Evolutionary conservation across 2,888 invertebrate genomes (phyloP).

Genomic region (Endomychus coccineus): DNA sequence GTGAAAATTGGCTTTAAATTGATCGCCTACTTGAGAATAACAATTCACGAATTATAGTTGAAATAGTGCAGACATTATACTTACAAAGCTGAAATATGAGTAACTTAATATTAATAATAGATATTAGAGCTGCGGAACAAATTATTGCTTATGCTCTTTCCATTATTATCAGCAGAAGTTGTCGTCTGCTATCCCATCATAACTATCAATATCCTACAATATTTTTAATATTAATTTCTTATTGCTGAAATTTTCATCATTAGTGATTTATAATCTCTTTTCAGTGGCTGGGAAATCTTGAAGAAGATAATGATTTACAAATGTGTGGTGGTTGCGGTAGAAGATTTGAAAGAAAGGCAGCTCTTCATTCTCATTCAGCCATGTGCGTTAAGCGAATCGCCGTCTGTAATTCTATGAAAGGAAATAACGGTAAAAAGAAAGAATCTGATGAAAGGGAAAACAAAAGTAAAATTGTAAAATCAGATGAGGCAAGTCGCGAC

Average conservation of each 20-base stretch:
- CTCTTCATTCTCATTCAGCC: slow-evolving; percentile 62
- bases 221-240: background rate
- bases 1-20: too few species aligned
- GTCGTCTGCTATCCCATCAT: too few species aligned
- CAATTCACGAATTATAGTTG: too few species aligned
- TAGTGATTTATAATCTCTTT: slow-evolving; percentile 32
- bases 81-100: too few species aligned
- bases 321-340: slow-evolving; percentile 64
- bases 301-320: slow-evolving; percentile 53
- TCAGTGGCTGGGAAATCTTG: slow-evolving; percentile 60
- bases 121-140: too few species aligned
- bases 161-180: too few species aligned
- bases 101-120: too few species aligned
- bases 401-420: slow-evolving; percentile 40
- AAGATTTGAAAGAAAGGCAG: slow-evolving; percentile 65
- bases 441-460: slow-evolving; percentile 18
- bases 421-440: slow-evolving; percentile 28
- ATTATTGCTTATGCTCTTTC: too few species aligned
- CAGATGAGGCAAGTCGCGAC: slow-evolving; percentile 7
- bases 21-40: too few species aligned
- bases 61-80: too few species aligned
- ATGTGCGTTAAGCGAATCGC: slow-evolving; percentile 54
- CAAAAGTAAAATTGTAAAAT: slow-evolving; percentile 9
- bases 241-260: background rate
- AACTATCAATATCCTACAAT: too few species aligned